phyloP scores from a whole-genome alignment of 2,888 invertebrate genomes.

The Rotaria sp. region DNA sequence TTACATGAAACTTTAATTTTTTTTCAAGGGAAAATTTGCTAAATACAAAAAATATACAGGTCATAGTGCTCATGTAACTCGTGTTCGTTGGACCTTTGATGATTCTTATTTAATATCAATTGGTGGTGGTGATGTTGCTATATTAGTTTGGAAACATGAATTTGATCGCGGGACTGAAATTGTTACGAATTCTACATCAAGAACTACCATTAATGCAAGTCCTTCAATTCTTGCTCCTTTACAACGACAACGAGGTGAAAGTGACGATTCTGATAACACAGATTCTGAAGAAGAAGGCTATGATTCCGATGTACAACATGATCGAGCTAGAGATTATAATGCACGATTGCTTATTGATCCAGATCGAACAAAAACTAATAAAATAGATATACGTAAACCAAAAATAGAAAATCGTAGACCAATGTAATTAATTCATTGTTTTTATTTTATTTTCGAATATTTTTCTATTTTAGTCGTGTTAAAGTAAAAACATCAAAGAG shows the following conservation, averaged over 20 bases:
- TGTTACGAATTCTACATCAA: constrained; percentile 38
- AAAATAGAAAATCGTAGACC: background rate
- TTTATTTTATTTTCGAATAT: background rate
- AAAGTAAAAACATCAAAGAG: background rate
- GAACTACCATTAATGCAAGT: background rate
- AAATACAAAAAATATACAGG: constrained; percentile 53
- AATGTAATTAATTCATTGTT: background rate
- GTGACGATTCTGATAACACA: constrained; percentile 53
- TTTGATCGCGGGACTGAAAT: constrained; percentile 42
- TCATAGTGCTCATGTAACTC: constrained; percentile 40
- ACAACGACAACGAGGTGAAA: constrained; percentile 46
- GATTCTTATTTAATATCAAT: constrained; percentile 50
- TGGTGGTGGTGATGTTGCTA: constrained; percentile 56
- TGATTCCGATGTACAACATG: constrained; percentile 39
- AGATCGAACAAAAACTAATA: background rate
- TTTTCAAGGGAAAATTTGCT: constrained; percentile 53
- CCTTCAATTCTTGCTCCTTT: background rate
- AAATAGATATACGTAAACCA: background rate
- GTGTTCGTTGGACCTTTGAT: constrained; percentile 32
- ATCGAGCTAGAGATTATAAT: constrained; percentile 37
- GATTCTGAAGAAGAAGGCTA: constrained; percentile 54
- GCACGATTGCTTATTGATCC: constrained; percentile 30
- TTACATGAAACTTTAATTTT: too few relatives aligned
- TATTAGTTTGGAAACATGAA: constrained; percentile 53
- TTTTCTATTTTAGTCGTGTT: background rate